Evolutionary conservation across 2,797 vertebrate genomes (phyloP).

Genomic region (Tinamus major): DNA sequence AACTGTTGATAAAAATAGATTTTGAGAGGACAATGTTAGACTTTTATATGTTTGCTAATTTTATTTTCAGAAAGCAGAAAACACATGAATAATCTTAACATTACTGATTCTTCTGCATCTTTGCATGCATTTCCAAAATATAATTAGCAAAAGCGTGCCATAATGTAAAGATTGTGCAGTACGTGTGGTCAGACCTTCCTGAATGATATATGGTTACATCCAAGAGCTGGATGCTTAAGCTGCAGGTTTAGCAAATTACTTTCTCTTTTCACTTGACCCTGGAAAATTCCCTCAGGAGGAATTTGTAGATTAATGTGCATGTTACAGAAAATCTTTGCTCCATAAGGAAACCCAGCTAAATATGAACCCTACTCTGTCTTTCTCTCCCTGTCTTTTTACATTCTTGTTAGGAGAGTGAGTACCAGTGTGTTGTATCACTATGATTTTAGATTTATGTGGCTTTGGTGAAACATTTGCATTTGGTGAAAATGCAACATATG

Average conservation of each 20-base stretch:
- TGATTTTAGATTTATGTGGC: background rate
- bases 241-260: background rate
- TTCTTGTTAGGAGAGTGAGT: background rate
- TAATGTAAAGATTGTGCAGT: background rate
- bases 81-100: background rate
- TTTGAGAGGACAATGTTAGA: background rate
- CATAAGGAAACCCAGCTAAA: background rate
- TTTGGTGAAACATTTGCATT: background rate
- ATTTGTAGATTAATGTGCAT: background rate
- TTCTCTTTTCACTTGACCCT: slow-evolving; percentile 28
- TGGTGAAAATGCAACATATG: too few relatives aligned
- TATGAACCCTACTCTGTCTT: background rate
- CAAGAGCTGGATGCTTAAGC: background rate
- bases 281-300: background rate
- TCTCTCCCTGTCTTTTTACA: background rate
- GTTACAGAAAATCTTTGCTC: background rate
- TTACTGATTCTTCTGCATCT: background rate
- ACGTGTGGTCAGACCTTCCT: background rate
- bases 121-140: background rate
- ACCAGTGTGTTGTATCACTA: background rate
- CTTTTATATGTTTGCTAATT: background rate
- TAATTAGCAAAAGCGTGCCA: background rate
- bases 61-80: background rate
- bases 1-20: background rate
- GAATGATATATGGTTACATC: background rate